phyloP scores from a whole-genome alignment of 2,888 invertebrate genomes.

The Scotopteryx bipunctaria region DNA sequence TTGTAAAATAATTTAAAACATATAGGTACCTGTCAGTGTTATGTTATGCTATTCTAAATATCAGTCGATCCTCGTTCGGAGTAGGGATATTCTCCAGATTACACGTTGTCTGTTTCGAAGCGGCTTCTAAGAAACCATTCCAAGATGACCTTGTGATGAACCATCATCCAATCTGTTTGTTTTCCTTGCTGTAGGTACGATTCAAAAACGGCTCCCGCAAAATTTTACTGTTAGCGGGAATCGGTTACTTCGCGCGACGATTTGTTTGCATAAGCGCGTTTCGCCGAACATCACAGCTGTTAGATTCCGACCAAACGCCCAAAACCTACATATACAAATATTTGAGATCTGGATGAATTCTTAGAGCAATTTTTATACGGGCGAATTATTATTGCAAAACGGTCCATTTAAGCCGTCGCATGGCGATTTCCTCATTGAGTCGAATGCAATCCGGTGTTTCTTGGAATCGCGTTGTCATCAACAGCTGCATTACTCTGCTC shows the following conservation, averaged over 20 bases:
- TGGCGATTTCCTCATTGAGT: constrained; percentile 58
- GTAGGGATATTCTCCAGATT: constrained; percentile 53
- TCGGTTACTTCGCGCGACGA: constrained; percentile 58
- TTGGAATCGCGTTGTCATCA: constrained; percentile 63
- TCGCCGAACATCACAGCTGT: constrained; percentile 70
- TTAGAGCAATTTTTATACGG: constrained; percentile 9
- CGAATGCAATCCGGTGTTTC: constrained; percentile 62
- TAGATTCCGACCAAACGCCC: constrained; percentile 45
- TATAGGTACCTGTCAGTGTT: too few relatives aligned
- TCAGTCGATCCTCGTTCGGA: constrained; percentile 8
- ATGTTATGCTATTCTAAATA: constrained; percentile 9
- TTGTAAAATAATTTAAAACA: too few relatives aligned
- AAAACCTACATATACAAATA: constrained; percentile 52
- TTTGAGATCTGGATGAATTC: constrained; percentile 41
- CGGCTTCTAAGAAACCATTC: constrained; percentile 66
- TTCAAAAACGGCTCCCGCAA: constrained; percentile 72
- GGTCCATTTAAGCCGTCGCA: constrained; percentile 22
- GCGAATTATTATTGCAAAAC: constrained; percentile 34
- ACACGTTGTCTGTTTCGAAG: constrained; percentile 39
- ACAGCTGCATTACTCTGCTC: constrained; percentile 59
- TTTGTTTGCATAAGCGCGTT: constrained; percentile 68
- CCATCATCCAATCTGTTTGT: constrained; percentile 73
- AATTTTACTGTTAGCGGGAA: constrained; percentile 70
- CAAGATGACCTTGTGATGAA: constrained; percentile 70
- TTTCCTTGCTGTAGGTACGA: constrained; percentile 71